Conservation (phyloP, 1,140 invertebrate species). For the Spodoptera litura region DNA sequence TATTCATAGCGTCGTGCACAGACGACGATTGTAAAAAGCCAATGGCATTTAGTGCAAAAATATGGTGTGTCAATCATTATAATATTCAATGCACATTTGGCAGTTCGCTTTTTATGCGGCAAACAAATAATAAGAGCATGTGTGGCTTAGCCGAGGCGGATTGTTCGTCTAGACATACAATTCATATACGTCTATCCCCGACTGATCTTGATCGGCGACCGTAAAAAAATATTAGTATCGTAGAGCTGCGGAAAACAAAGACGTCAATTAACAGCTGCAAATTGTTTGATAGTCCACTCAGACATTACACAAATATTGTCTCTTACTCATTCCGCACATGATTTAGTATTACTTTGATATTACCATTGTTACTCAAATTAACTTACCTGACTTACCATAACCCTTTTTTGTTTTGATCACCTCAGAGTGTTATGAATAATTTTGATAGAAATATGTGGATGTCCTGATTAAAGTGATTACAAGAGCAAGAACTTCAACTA, state of each 20-base stretch:
- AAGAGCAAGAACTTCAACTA: no score
- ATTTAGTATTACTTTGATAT: not conserved
- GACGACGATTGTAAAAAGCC: slow-evolving; percentile 51
- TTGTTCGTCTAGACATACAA: slow-evolving; percentile 65
- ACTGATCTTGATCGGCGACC: slow-evolving; percentile 61
- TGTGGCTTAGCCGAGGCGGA: slow-evolving; percentile 57
- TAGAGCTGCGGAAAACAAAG: slow-evolving; percentile 53
- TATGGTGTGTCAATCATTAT: slow-evolving; percentile 56
- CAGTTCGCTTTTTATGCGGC: slow-evolving; percentile 48
- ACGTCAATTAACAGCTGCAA: slow-evolving; percentile 55
- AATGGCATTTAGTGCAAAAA: slow-evolving; percentile 55
- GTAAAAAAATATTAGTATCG: slow-evolving; percentile 61
- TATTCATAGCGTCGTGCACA: slow-evolving; percentile 57
- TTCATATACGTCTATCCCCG: slow-evolving; percentile 68
- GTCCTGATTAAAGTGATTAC: no score
- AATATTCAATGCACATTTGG: slow-evolving; percentile 62
- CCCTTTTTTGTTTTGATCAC: no score
- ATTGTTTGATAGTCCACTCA: slow-evolving; percentile 29
- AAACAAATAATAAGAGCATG: slow-evolving; percentile 60
- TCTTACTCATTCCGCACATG: not conserved
- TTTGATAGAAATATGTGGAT: no score
- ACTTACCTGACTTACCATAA: no score
- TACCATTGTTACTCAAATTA: not conserved
- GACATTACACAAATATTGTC: not conserved
- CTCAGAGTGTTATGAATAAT: no score